These are phyloP conservation scores for Cololabis saira DNA, from an alignment of 2,113 vertebrate species.

Conservation along the genomic window DNA sequence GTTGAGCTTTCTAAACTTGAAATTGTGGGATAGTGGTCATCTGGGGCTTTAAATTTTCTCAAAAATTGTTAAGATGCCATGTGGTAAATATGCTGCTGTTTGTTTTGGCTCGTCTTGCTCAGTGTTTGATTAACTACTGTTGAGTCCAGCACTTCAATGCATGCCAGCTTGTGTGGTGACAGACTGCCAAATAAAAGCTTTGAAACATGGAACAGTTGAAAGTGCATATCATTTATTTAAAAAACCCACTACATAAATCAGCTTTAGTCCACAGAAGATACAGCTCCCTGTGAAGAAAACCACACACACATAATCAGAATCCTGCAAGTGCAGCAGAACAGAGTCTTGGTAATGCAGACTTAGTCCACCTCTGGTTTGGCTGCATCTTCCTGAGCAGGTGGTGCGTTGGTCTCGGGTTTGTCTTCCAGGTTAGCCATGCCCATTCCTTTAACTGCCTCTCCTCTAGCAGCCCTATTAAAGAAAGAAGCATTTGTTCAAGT, in stretches of 20 bases:
- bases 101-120: no score
- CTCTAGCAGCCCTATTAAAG: slow-evolving; percentile 12
- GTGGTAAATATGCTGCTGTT: no score
- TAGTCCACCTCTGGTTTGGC: slow-evolving; percentile 63
- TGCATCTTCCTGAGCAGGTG: slow-evolving; percentile 4
- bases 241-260: slow-evolving; percentile 22
- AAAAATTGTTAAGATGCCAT: no score
- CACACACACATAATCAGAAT: slow-evolving; percentile 6
- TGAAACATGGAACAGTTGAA: slow-evolving; percentile 23
- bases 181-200: neutral
- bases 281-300: slow-evolving; percentile 53
- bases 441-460: slow-evolving; percentile 43
- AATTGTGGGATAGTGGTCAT: no score
- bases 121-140: no score
- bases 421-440: slow-evolving; percentile 68
- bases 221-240: slow-evolving; percentile 67
- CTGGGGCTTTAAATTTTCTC: no score
- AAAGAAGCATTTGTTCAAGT: neutral
- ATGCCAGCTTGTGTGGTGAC: no score
- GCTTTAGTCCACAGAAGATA: slow-evolving; percentile 46
- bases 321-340: neutral
- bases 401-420: slow-evolving; percentile 15
- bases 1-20: no score
- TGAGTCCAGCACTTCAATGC: no score
- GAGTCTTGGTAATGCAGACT: neutral